phyloP scores from a whole-genome alignment of 2,888 invertebrate genomes.

The Ophioninae sp. region DNA sequence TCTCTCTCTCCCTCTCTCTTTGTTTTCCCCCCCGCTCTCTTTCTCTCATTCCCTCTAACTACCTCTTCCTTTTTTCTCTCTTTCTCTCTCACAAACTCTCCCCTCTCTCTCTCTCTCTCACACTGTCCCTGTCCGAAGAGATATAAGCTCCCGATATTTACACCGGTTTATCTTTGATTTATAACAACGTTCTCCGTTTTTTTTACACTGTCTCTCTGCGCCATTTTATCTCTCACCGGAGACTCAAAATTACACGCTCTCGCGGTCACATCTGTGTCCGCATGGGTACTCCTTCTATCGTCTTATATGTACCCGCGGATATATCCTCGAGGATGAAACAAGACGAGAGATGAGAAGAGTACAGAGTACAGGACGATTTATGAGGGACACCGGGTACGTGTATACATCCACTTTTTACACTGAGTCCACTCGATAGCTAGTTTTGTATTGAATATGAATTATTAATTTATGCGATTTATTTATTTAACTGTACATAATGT shows the following conservation, averaged over 20 bases:
- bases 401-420: not conserved
- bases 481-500: no score
- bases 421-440: not conserved
- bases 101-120: not conserved
- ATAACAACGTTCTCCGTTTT: constrained; percentile 56
- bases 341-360: constrained; percentile 27
- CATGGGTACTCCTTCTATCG: constrained; percentile 19
- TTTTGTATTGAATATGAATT: not conserved
- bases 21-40: constrained; percentile 41
- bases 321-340: constrained; percentile 41
- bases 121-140: constrained; percentile 57
- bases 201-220: constrained; percentile 21
- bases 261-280: constrained; percentile 60
- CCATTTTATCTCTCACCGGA: constrained; percentile 32
- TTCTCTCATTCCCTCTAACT: constrained; percentile 21
- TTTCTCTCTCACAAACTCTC: constrained; percentile 1
- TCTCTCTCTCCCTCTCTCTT: constrained; percentile 9
- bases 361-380: constrained; percentile 10
- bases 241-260: constrained; percentile 66
- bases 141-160: constrained; percentile 67
- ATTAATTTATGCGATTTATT: no score
- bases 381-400: not conserved
- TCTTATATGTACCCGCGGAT: constrained; percentile 12
- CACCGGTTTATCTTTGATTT: constrained; percentile 70
- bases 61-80: constrained; percentile 7